Evolutionary conservation across 2,888 invertebrate genomes (phyloP).

Genomic region (Drosophila planitibia): DNA sequence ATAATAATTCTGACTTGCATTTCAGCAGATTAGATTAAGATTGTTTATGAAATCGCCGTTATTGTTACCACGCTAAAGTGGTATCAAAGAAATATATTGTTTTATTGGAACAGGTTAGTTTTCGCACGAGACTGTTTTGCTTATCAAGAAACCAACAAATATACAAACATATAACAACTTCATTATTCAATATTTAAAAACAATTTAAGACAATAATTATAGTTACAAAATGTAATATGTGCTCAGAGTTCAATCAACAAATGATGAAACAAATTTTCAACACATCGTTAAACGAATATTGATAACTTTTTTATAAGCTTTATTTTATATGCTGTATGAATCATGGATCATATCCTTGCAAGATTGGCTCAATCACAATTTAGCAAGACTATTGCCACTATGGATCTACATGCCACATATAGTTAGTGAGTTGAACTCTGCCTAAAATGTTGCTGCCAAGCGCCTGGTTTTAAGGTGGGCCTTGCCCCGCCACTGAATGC

Average conservation of each 20-base stretch:
- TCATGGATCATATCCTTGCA: neutral
- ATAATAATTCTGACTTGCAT: constrained; percentile 54
- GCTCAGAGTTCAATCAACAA: neutral
- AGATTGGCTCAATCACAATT: neutral
- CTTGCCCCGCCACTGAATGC: constrained; percentile 38
- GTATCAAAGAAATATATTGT: constrained; percentile 10
- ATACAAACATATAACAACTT: neutral
- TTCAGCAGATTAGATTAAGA: constrained; percentile 56
- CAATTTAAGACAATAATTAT: neutral
- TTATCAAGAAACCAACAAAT: neutral
- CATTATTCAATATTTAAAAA: neutral
- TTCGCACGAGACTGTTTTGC: constrained; percentile 4
- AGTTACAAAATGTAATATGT: too few relatives aligned
- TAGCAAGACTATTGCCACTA: neutral
- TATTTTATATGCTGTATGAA: neutral
- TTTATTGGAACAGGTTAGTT: constrained; percentile 58
- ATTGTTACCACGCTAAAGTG: constrained; percentile 3
- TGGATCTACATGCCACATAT: neutral
- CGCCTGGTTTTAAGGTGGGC: constrained; percentile 37
- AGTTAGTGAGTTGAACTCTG: neutral
- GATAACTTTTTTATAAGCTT: neutral
- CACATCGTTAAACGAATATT: neutral
- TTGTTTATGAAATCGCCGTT: constrained; percentile 39
- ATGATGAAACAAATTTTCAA: neutral
- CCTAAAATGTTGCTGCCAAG: neutral